Conservation (phyloP, 2,888 invertebrate species). For the Campopleginae sp. region DNA sequence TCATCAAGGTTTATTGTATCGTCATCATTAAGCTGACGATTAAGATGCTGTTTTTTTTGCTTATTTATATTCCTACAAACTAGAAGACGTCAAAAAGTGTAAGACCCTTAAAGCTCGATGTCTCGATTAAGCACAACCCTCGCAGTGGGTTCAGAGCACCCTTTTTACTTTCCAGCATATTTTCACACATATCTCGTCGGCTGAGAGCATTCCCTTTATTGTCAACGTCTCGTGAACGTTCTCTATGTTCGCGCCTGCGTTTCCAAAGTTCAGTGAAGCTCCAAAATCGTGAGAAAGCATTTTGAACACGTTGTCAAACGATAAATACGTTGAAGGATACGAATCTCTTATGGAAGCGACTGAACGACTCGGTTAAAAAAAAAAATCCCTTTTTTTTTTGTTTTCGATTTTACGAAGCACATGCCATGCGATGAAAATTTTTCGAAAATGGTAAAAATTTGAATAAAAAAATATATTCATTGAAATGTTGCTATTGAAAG, state of each 20-base stretch:
- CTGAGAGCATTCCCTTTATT: slow-evolving; percentile 47
- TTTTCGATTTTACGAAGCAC: slow-evolving; percentile 73
- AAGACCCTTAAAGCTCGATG: slow-evolving; percentile 47
- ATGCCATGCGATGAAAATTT: slow-evolving; percentile 79
- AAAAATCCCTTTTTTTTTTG: neutral
- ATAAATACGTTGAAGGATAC: neutral
- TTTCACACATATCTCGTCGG: slow-evolving; percentile 26
- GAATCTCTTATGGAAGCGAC: too few species aligned
- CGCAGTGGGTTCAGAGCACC: slow-evolving; percentile 33
- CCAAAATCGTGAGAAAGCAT: neutral
- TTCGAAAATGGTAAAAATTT: slow-evolving; percentile 46
- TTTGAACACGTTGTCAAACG: neutral
- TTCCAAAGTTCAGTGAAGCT: slow-evolving; percentile 33
- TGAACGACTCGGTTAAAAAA: neutral
- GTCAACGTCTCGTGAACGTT: slow-evolving; percentile 52
- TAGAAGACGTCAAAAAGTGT: slow-evolving; percentile 28
- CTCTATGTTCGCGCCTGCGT: slow-evolving; percentile 8
- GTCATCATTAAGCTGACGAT: slow-evolving; percentile 44
- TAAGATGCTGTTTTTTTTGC: neutral
- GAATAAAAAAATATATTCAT: neutral
- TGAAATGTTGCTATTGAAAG: slow-evolving; percentile 51
- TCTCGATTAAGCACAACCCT: slow-evolving; percentile 46
- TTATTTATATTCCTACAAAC: neutral
- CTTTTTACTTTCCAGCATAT: slow-evolving; percentile 25
- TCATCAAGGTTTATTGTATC: slow-evolving; percentile 25